Evolutionary conservation across 2,888 invertebrate species (phyloP).

Genomic region (Amphipoea oculea): DNA sequence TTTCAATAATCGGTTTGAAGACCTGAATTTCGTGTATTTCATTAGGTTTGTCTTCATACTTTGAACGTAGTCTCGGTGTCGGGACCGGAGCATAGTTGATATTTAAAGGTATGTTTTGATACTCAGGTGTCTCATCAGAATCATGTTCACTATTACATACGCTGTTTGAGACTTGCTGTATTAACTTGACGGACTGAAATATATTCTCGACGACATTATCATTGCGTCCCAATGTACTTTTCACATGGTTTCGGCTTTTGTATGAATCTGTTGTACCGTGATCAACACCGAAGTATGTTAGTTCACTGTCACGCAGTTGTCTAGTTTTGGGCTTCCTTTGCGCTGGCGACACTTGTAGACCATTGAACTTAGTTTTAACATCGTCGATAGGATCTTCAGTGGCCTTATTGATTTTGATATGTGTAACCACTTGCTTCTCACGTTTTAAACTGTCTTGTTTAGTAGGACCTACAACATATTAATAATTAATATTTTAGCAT

Average conservation of each 20-base stretch:
- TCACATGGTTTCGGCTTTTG: constrained; percentile 51
- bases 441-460: constrained; percentile 59
- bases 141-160: constrained; percentile 86
- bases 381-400: constrained; percentile 54
- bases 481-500: constrained; percentile 9
- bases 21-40: constrained; percentile 71
- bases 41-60: constrained; percentile 74
- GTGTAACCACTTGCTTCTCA: constrained; percentile 55
- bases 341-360: constrained; percentile 75
- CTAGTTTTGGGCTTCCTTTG: constrained; percentile 81
- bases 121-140: constrained; percentile 84
- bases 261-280: constrained; percentile 61
- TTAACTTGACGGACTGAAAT: constrained; percentile 84
- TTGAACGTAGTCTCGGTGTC: constrained; percentile 80
- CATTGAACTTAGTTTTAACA: constrained; percentile 72
- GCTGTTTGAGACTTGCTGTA: constrained; percentile 84
- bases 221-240: constrained; percentile 62
- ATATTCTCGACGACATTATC: constrained; percentile 76
- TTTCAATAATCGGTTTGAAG: constrained; percentile 81
- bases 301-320: constrained; percentile 90
- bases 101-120: constrained; percentile 83
- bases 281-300: constrained; percentile 90
- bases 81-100: constrained; percentile 79
- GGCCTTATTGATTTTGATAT: constrained; percentile 53
- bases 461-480: constrained; percentile 68